These are phyloP conservation scores for Sebastes minor DNA, from an alignment of 2,797 vertebrate genomes.

Conservation along the genomic window DNA sequence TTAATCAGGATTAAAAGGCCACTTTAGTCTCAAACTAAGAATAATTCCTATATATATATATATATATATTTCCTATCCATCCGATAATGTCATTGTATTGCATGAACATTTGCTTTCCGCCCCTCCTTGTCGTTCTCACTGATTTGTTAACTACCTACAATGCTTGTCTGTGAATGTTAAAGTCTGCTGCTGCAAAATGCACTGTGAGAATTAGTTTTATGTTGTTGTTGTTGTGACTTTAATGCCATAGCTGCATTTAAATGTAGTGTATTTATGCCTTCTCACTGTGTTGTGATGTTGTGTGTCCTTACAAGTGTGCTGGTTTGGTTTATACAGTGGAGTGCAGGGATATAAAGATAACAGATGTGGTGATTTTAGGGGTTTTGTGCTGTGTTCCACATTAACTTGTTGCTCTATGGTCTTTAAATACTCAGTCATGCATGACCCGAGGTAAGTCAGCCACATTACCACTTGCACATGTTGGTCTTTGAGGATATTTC, in stretches of 20 bases:
- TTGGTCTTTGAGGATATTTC: conserved; percentile 15
- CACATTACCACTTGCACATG: conserved; percentile 30
- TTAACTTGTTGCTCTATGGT: not conserved
- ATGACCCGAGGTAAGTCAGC: not conserved
- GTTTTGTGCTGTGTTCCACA: not conserved
- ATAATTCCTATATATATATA: not conserved
- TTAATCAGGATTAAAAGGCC: not conserved
- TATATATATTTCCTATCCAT: not conserved
- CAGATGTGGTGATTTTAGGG: not conserved
- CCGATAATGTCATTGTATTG: not conserved
- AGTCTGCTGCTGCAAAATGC: conserved; percentile 49
- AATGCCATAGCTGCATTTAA: conserved; percentile 11
- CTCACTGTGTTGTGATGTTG: conserved; percentile 12
- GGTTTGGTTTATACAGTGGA: not conserved
- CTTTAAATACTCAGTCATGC: conserved; percentile 18
- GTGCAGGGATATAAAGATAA: not conserved
- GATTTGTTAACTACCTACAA: conserved; percentile 36
- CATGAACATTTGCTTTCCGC: conserved; percentile 2
- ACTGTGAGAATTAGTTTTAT: conserved; percentile 39
- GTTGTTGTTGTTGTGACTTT: conserved; percentile 14
- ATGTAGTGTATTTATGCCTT: conserved; percentile 13
- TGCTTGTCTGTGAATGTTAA: conserved; percentile 45
- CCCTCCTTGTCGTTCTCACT: not conserved
- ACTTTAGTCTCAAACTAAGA: not conserved
- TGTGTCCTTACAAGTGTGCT: conserved; percentile 1